A percentile compares a stretch with the other conserved stretches of the same genome.
Evolutionary conservation across 2,113 vertebrate genomes (phyloP).

Genomic region (Neolamprologus brichardi): DNA sequence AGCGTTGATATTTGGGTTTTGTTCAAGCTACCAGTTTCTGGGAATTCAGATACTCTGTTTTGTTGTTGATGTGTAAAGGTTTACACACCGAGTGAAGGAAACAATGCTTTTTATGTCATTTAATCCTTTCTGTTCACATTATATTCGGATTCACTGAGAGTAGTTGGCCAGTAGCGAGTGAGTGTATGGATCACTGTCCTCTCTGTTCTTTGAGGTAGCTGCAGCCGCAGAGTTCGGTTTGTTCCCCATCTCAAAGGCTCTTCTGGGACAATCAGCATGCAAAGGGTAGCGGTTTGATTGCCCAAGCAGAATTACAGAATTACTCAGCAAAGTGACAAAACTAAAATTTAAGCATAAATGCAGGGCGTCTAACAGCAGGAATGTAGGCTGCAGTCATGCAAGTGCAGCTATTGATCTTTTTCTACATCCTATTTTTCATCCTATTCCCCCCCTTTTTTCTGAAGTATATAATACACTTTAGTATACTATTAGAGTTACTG

Average conservation of each 20-base stretch:
- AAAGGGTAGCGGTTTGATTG: not conserved
- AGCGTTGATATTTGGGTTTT: not conserved
- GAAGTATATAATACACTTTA: not conserved
- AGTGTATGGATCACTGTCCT: not conserved
- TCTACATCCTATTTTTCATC: not conserved
- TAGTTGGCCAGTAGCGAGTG: not conserved
- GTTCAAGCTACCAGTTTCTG: not conserved
- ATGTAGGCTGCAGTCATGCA: not conserved
- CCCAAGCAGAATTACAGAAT: not conserved
- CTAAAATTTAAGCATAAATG: not conserved
- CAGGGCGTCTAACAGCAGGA: not conserved
- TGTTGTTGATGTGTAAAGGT: not conserved
- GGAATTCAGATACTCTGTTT: not conserved
- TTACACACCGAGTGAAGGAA: rapidly evolving
- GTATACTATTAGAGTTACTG: not conserved
- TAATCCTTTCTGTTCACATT: not conserved
- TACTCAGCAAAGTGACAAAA: not conserved
- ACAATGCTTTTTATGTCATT: not conserved
- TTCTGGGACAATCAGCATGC: not conserved
- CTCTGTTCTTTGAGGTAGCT: not conserved
- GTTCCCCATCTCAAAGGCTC: not conserved
- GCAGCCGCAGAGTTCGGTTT: not conserved
- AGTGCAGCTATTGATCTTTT: not conserved
- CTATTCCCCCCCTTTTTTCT: rapidly evolving
- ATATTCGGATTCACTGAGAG: not conserved